Base-by-base conservation (phyloP, 1,140 invertebrate genomes). In the Melanaphis sacchari region DNA sequence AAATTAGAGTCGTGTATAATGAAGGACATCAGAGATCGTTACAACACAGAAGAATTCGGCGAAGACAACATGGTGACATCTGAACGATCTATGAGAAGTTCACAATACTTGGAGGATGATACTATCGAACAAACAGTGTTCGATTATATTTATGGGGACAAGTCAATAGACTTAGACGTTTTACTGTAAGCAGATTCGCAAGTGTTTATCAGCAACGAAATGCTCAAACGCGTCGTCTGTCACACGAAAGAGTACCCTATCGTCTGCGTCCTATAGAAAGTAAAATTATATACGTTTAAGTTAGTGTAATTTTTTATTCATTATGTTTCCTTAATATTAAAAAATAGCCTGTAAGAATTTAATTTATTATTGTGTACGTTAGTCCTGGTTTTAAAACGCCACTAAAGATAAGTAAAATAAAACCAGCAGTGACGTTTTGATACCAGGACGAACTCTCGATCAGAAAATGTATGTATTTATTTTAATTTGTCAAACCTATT, bases 1-100 rank as follows among this genome's bases (percentile, higher is more conserved):
- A 97, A 97, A 94, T 94, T 97, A 31, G 96, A 97, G 95, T 96
- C 96, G 0, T 97, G 96, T 94, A 96, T 97, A 82, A 96, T 97
- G 96, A 97, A 97, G 94, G 96, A 97, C 94, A 96, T 97, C 46
- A 95, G 96, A 36, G 96, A 97, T 94, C 95, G 96, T 85, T 97
- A 96, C 94, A 95, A 96, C 0, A 94, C 95, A 26, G 96, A 96
- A 31, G 96, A 96, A 46, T 93, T 94, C 5, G 94, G 94, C 38
- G 95, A 94, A 89, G 94, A 96, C 94, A 93, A 96, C 94, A 36
- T 95, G 95, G 66, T 93, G 76, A 91, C 76, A 24, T 93, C 91
- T 2, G 94, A 93, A 43, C 89, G 93, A 76, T 92, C 76, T 41
- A 90, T 94, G 93, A 66, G 41, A 66, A 94, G 90, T 31, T 52